phyloP scores from a whole-genome alignment of 2,888 invertebrate species.

The Oxytorus armatus region DNA sequence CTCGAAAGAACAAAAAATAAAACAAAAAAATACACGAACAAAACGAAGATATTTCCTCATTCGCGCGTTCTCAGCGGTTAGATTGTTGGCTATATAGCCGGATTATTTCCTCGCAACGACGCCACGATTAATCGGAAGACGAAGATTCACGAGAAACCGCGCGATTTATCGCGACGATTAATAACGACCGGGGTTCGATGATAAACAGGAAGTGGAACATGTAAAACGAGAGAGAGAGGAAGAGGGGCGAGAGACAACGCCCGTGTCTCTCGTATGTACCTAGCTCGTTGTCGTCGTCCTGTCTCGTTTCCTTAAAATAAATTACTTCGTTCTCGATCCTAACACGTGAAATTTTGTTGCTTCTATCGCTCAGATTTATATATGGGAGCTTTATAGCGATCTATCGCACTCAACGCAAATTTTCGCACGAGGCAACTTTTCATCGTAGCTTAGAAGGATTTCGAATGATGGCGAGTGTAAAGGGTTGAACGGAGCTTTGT shows the following conservation, averaged over 20 bases:
- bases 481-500: not conserved
- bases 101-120: conserved; percentile 27
- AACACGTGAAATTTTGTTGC: conserved; percentile 47
- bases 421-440: not conserved
- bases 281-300: conserved; percentile 48
- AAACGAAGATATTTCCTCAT: conserved; percentile 45
- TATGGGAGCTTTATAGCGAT: too few relatives aligned
- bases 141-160: conserved; percentile 67
- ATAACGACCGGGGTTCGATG: conserved; percentile 73
- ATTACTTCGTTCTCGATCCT: conserved; percentile 47
- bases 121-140: conserved; percentile 68
- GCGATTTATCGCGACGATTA: conserved; percentile 79
- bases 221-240: conserved; percentile 11
- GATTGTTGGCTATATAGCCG: conserved; percentile 18
- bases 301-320: conserved; percentile 60
- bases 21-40: too few relatives aligned
- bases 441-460: not conserved
- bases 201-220: conserved; percentile 74
- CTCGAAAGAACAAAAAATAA: conserved; percentile 21
- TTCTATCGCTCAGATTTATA: conserved; percentile 18
- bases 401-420: conserved; percentile 7
- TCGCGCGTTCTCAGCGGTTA: too few relatives aligned
- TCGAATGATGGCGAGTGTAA: not conserved
- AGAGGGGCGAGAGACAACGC: conserved; percentile 56
- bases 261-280: conserved; percentile 48